Base-by-base conservation (phyloP, 2,113 vertebrate species). In the Eidolon helvum region DNA sequence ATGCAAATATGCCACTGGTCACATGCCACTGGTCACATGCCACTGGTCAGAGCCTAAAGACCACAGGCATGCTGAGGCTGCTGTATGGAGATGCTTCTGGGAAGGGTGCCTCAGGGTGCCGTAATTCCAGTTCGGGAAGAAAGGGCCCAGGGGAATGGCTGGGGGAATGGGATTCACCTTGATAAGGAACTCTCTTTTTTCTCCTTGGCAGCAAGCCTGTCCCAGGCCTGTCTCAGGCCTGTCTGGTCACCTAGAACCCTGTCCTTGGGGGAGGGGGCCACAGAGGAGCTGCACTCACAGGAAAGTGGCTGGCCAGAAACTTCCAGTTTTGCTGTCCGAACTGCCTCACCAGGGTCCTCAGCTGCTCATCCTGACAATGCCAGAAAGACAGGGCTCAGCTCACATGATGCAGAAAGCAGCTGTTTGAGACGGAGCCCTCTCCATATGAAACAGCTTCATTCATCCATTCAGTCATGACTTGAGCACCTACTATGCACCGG, bases 291-390 rank as follows among this genome's bases (percentile, higher is more conserved):
- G 22, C 92, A 99, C 99, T 99, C 98, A 99, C 99, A 78, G 99
- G 99, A 91, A 99, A 98, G 96, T 98, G 98, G 96, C 98, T 99
- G 96, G 99, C 99, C 68, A 99, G 99, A 79, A 98, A 98, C 98
- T 99, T 99, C 99, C 99, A 99, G 96, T 99, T 99, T 97, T 98
- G 98, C 61, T 99, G 98, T 95, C 99, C 99, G 0, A 99, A 98
- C 86, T 99, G 99, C 79, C 99, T 99, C 97, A 99, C 99, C 98
- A 99, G 96, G 0, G 97, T 98, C 97, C 99, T 99, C 91, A 99
- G 98, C 50, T 98, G 99, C 82, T 99, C 99, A 94, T 99, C 99
- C 99, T 99, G 98, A 48, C 96, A 98, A 97, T 45, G 91, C 53
- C 66, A 75, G 85, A 95, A 84, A 96, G 90, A 95, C 53, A 98